Evolutionary conservation across 2,888 invertebrate species (phyloP), one percentile per base, ranked within the genome.

Genomic region (Germaria angustata): DNA sequence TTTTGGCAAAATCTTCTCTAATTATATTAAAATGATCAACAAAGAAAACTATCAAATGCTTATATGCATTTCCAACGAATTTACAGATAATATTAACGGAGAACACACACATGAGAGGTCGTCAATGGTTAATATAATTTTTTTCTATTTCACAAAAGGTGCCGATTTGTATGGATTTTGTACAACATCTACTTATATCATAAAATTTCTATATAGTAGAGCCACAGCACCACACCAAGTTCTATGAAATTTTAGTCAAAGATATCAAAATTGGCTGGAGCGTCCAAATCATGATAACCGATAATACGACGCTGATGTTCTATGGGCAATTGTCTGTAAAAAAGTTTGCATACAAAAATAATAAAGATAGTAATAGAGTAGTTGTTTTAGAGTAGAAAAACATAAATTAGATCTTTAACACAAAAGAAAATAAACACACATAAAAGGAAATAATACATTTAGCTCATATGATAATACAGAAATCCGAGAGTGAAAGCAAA

Each of bases 241-340:
- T 39, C 28, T 41, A 61, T 73, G 39, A 32, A 20, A 22, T 32
- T 28, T 88, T 90, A 91, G 85, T 90, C 90, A 92, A 96, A 95
- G 91, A 95, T 93, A 91, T 96, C 96, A 90, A 93, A 93, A 92
- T 92, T 93, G 91, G 96, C 96, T 92, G 96, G 96, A 91, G 96
- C 96, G 93, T 97, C 97, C 93, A 97, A 94, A 93, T 97, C 97
- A 93, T 96, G 95, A 94, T 97, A 97, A 91, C 95, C 95, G 92
- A 97, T 93, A 91, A 96, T 93, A 91, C 95, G 94, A 92, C 97
- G 94, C 91, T 94, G 93, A 88, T 93, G 93, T 91, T 94, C 94
- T 93, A 93, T 92, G 91, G 93, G 93, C 90, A 93, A 92, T 87
- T 91, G 91, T 93, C 94, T 94, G 93, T 87, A 93, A 94, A 91